These are phyloP conservation scores for Danaus chrysippus DNA, from an alignment of 2,888 invertebrate genomes.

Conservation along the genomic window DNA sequence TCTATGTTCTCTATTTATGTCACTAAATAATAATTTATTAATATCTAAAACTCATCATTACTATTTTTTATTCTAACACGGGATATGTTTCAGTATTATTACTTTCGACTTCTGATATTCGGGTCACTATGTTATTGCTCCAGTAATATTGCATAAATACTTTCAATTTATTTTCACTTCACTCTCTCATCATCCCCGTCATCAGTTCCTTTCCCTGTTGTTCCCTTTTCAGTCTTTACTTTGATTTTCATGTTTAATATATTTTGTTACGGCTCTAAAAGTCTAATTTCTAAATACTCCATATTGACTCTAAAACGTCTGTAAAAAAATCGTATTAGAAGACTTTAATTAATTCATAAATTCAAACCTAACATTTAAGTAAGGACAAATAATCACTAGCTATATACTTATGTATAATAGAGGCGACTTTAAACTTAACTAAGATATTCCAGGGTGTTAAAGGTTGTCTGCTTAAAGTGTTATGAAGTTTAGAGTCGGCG, in stretches of 20 bases:
- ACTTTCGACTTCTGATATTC: not conserved
- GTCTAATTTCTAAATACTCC: not conserved
- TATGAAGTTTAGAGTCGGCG: no score
- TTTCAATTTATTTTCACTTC: not conserved
- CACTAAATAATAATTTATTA: no score
- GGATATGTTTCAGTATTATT: not conserved
- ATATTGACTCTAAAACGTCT: conserved; percentile 1
- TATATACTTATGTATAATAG: no score
- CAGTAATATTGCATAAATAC: not conserved
- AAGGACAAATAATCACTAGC: no score
- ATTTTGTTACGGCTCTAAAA: conserved; percentile 19
- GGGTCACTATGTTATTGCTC: conserved; percentile 3
- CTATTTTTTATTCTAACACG: not conserved
- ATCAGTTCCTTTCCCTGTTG: conserved; percentile 30
- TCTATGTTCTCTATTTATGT: no score
- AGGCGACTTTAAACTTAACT: no score
- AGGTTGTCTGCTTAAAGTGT: no score
- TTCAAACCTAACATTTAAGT: not conserved
- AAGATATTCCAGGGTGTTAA: no score
- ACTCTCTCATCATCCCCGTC: conserved; percentile 2
- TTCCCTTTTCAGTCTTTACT: conserved; percentile 41
- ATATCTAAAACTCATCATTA: no score
- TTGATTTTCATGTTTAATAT: conserved; percentile 23
- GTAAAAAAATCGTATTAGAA: not conserved
- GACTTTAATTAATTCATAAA: conserved; percentile 4